Conservation (phyloP, 2,113 vertebrate species). For the Thoracochromis brauschi region DNA sequence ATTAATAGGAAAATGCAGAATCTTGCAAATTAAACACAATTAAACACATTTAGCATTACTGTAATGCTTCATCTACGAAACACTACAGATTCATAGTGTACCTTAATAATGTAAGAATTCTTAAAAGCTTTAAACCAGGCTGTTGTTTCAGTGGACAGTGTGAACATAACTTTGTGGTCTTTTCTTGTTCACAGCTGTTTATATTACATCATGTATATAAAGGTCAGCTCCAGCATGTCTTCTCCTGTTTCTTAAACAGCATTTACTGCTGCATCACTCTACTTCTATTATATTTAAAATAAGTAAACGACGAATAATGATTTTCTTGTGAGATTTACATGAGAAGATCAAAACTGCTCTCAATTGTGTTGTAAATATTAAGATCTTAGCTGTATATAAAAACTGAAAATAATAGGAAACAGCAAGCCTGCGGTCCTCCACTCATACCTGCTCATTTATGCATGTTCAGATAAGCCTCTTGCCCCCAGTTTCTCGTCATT, state of each 20-base stretch:
- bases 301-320: accelerated
- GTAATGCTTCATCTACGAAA: not conserved
- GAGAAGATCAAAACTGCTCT: not conserved
- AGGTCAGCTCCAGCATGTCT: not conserved
- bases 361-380: not conserved
- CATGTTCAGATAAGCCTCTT: not conserved
- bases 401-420: not conserved
- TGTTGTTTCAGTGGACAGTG: not conserved
- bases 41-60: not conserved
- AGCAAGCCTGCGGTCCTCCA: too few species aligned
- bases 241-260: not conserved
- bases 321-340: not conserved
- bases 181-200: not conserved
- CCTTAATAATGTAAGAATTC: not conserved
- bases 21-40: not conserved
- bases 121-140: not conserved
- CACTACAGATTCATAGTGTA: not conserved
- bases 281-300: not conserved
- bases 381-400: not conserved
- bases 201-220: not conserved
- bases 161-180: not conserved
- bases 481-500: not conserved
- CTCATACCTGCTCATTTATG: not conserved
- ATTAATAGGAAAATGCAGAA: not conserved
- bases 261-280: not conserved